These are phyloP conservation scores for Seira musarum DNA, from an alignment of 2,888 invertebrate genomes.

Conservation along the genomic window DNA sequence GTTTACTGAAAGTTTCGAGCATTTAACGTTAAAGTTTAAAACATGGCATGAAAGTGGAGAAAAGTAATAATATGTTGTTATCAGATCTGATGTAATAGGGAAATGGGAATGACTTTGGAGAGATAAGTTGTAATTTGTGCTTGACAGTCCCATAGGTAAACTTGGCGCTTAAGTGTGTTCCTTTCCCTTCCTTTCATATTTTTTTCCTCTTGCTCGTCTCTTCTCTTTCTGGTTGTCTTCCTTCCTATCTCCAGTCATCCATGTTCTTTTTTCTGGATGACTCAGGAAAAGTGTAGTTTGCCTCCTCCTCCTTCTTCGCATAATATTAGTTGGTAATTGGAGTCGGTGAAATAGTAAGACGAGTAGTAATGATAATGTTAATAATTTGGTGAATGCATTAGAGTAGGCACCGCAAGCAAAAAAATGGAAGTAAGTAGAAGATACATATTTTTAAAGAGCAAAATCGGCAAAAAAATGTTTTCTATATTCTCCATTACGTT, in stretches of 20 bases:
- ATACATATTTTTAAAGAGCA: no score
- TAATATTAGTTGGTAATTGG: background rate
- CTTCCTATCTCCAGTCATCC: slow-evolving; percentile 8
- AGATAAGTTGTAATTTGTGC: slow-evolving; percentile 70
- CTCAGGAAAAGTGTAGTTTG: slow-evolving; percentile 63
- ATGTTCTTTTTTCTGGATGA: slow-evolving; percentile 52
- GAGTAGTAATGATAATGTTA: no score
- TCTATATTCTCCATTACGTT: no score
- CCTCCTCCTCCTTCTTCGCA: slow-evolving; percentile 62
- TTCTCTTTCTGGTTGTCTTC: slow-evolving; percentile 12
- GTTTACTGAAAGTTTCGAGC: no score
- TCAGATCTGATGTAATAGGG: slow-evolving; percentile 61
- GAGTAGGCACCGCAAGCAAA: no score
- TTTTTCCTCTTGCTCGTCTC: slow-evolving; percentile 24
- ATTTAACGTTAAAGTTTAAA: no score
- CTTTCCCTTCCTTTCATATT: background rate
- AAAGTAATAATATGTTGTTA: slow-evolving; percentile 33
- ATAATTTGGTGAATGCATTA: no score
- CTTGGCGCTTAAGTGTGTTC: slow-evolving; percentile 61
- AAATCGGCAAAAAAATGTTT: no score
- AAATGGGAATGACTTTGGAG: slow-evolving; percentile 64
- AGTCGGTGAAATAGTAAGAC: no score
- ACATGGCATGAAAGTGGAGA: background rate
- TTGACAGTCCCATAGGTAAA: slow-evolving; percentile 69
- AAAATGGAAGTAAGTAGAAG: no score